Conservation (phyloP, 30 jellyfish, hydroid and myxozoan genomes). For the Hydractinia symbiolongicarpus region DNA sequence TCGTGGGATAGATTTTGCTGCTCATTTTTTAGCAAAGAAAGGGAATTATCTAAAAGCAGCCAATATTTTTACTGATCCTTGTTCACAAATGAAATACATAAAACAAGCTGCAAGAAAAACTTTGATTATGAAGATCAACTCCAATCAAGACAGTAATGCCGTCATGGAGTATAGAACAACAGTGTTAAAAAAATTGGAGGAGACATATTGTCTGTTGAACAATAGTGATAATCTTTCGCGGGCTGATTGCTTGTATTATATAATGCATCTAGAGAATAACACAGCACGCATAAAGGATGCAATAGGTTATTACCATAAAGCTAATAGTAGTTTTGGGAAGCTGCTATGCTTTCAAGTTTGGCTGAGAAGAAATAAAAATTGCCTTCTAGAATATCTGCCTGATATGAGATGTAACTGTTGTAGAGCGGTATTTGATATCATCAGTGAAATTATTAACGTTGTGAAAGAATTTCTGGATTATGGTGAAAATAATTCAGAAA, state of each 20-base stretch:
- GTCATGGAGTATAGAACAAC: too few species aligned
- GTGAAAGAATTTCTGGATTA: neutral
- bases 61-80: neutral
- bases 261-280: conserved; percentile 1
- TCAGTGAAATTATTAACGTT: neutral
- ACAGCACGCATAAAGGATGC: neutral
- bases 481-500: neutral
- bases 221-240: neutral
- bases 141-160: neutral
- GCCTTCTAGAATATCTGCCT: neutral
- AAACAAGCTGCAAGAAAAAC: neutral
- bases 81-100: neutral
- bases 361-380: neutral
- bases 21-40: neutral
- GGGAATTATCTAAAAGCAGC: conserved; percentile 18
- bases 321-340: neutral
- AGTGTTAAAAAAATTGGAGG: too few species aligned
- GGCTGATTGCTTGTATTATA: neutral
- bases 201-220: neutral
- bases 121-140: too few species aligned
- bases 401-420: neutral
- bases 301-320: neutral
- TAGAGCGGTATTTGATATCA: neutral
- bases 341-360: neutral
- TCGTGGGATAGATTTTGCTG: neutral